Percentiles rank a stretch among this genome's conserved stretches.
Conservation (phyloP, 2,797 vertebrate genomes). For the Muscicapa striata region DNA sequence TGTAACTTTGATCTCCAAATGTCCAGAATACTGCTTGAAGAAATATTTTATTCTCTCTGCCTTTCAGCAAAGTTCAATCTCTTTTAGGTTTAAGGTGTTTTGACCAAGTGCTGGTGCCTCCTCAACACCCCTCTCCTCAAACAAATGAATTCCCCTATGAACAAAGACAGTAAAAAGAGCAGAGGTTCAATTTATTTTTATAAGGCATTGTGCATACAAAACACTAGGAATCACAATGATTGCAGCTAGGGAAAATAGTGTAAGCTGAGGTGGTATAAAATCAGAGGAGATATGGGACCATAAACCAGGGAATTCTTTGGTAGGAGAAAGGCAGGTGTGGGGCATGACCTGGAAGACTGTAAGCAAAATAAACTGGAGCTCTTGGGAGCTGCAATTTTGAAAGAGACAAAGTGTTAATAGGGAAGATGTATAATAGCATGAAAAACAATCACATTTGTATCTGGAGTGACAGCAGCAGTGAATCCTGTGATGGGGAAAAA, state of each 20-base stretch:
- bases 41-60: constrained; percentile 53
- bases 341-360: not conserved
- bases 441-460: not conserved
- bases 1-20: constrained; percentile 50
- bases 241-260: not conserved
- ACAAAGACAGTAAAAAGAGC: not conserved
- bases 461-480: not conserved
- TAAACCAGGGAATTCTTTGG: not conserved
- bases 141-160: constrained; percentile 1
- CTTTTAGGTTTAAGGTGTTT: constrained; percentile 13
- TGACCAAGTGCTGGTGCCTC: not conserved
- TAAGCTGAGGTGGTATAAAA: not conserved
- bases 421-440: not conserved
- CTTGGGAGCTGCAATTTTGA: not conserved
- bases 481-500: not conserved
- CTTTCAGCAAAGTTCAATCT: constrained; percentile 29
- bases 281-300: not conserved
- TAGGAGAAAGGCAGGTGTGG: not conserved
- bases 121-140: not conserved
- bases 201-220: not conserved
- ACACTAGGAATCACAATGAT: not conserved
- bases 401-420: not conserved
- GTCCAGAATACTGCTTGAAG: constrained; percentile 18
- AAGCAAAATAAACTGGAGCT: not conserved
- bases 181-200: constrained; percentile 29